phyloP scores from a whole-genome alignment of 1,140 invertebrate genomes.

The Maniola jurtina region DNA sequence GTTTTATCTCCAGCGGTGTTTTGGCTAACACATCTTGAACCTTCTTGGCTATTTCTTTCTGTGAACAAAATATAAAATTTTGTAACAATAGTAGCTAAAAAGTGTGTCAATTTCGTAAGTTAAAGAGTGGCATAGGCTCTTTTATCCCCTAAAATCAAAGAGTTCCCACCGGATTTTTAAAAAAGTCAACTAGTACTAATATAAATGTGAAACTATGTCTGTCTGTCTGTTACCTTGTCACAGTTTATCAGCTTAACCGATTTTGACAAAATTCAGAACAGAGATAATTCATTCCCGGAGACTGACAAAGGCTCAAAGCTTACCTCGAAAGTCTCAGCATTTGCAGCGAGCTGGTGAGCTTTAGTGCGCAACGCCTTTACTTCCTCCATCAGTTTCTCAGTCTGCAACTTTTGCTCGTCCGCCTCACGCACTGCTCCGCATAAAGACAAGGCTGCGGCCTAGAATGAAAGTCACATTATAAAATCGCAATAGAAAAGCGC shows the following conservation, averaged over 20 bases:
- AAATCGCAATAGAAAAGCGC: too few relatives aligned
- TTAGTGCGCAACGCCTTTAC: slow-evolving; percentile 23
- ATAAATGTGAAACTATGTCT: too few relatives aligned
- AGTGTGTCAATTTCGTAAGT: too few relatives aligned
- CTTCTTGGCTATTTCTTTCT: slow-evolving; percentile 84
- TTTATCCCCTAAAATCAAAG: too few relatives aligned
- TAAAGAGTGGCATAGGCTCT: too few relatives aligned
- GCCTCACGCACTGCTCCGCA: slow-evolving; percentile 70
- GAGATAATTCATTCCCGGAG: too few relatives aligned
- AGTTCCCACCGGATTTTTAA: too few relatives aligned
- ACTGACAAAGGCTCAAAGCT: neutral
- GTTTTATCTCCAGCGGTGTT: slow-evolving; percentile 86
- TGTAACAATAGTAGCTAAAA: too few relatives aligned
- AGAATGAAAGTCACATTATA: neutral
- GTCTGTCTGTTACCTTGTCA: too few relatives aligned
- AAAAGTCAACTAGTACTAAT: too few relatives aligned
- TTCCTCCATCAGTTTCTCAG: slow-evolving; percentile 30
- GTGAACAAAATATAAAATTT: slow-evolving; percentile 48
- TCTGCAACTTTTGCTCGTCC: slow-evolving; percentile 50
- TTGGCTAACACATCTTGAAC: slow-evolving; percentile 83
- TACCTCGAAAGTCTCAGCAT: slow-evolving; percentile 84
- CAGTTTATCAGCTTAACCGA: too few relatives aligned
- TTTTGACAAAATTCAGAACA: too few relatives aligned
- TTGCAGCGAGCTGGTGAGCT: slow-evolving; percentile 39
- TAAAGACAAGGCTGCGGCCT: slow-evolving; percentile 71